These are phyloP conservation scores for Drosophila leonis DNA, from an alignment of 2,888 invertebrate species.

Conservation along the genomic window DNA sequence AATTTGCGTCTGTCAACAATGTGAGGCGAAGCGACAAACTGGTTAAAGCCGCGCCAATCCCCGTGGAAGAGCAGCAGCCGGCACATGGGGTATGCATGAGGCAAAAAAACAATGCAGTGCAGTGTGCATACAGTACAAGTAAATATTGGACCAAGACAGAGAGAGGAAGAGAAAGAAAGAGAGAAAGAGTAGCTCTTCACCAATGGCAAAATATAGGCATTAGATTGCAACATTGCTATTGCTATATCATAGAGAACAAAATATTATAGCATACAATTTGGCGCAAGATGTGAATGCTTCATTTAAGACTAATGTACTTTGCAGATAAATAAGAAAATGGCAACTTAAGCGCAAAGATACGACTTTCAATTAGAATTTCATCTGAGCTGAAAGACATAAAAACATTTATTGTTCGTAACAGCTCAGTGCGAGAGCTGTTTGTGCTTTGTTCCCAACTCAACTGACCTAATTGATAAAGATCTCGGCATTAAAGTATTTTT, in stretches of 20 bases:
- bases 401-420: too few relatives aligned
- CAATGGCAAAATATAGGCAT: conserved; percentile 1
- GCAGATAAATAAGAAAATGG: too few relatives aligned
- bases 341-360: too few relatives aligned
- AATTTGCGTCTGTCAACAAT: conserved; percentile 26
- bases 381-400: too few relatives aligned
- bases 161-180: background rate
- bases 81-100: background rate
- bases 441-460: too few relatives aligned
- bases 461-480: too few relatives aligned
- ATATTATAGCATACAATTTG: background rate
- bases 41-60: background rate
- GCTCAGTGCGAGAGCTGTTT: too few relatives aligned
- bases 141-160: background rate
- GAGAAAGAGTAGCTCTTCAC: background rate
- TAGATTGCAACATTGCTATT: background rate
- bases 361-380: too few relatives aligned
- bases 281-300: background rate
- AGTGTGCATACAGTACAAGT: too few relatives aligned
- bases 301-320: background rate
- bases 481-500: too few relatives aligned
- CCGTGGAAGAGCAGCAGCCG: background rate
- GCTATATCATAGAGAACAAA: background rate
- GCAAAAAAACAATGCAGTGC: background rate
- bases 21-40: background rate